Conservation (phyloP, 2,113 vertebrate genomes). For the Cyanistes caeruleus region DNA sequence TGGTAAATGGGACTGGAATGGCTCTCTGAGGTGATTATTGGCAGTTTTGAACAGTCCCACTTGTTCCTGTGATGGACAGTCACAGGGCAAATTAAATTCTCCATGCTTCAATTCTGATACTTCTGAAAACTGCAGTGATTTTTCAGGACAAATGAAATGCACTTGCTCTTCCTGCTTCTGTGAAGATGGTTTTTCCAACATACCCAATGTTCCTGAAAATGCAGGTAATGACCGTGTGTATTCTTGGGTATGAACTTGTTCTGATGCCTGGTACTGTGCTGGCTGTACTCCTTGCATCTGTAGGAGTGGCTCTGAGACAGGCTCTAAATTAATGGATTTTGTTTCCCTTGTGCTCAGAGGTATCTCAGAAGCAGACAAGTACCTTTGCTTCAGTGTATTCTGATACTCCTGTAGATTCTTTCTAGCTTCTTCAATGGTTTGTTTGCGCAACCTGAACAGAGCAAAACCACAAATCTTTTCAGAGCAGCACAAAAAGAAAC, state of each 20-base stretch:
- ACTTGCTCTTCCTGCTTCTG: background rate
- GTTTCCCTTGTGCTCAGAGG: background rate
- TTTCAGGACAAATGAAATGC: background rate
- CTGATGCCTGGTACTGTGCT: fast-evolving
- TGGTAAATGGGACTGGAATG: background rate
- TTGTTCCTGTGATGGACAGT: background rate
- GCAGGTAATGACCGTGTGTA: fast-evolving
- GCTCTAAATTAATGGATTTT: background rate
- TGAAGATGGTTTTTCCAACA: background rate
- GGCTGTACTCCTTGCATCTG: background rate
- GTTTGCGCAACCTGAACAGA: slow-evolving; percentile 81
- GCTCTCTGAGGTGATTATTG: background rate
- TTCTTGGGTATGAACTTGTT: background rate
- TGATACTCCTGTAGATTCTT: slow-evolving; percentile 86
- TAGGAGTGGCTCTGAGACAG: background rate
- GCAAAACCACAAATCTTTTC: background rate
- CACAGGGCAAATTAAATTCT: background rate
- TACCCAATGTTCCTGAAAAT: fast-evolving
- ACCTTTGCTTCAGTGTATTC: slow-evolving; percentile 73
- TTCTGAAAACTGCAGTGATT: background rate
- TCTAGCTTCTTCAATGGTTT: slow-evolving; percentile 80
- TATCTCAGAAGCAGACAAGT: slow-evolving; percentile 20
- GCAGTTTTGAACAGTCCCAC: background rate
- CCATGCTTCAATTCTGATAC: background rate
- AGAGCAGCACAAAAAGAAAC: background rate